These are phyloP conservation scores for Diplodus sargus DNA, from an alignment of 2,797 vertebrate species.

Conservation along the genomic window DNA sequence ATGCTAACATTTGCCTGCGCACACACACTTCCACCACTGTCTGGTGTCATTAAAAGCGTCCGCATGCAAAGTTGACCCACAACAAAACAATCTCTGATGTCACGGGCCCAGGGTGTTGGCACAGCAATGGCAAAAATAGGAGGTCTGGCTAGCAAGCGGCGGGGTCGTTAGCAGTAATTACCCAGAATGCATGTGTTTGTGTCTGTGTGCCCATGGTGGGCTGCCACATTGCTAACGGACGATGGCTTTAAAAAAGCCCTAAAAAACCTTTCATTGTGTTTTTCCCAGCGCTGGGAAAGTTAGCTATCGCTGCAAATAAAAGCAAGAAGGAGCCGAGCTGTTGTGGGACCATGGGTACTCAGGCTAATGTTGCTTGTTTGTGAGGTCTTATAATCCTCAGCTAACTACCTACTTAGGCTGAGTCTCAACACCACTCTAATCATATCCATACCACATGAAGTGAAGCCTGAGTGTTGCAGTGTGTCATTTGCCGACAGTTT, in stretches of 20 bases:
- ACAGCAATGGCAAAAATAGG: conserved; percentile 78
- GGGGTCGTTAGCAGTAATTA: conserved; percentile 87
- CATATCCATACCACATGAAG: conserved; percentile 78
- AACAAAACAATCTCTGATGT: conserved; percentile 87
- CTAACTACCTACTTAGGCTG: conserved; percentile 74
- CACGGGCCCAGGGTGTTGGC: conserved; percentile 83
- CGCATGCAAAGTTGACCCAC: conserved; percentile 83
- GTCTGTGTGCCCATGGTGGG: conserved; percentile 78
- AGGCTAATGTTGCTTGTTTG: conserved; percentile 73
- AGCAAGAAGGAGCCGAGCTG: conserved; percentile 45
- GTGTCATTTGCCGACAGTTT: conserved; percentile 77
- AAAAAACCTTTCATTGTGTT: conserved; percentile 77
- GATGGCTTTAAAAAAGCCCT: conserved; percentile 73
- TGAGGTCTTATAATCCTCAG: conserved; percentile 65
- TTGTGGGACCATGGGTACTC: conserved; percentile 61
- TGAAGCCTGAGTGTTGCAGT: conserved; percentile 54
- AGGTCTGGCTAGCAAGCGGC: conserved; percentile 79
- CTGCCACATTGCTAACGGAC: conserved; percentile 79
- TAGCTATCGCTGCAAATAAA: conserved; percentile 58
- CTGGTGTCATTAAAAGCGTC: conserved; percentile 82
- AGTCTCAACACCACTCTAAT: conserved; percentile 73
- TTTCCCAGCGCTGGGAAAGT: conserved; percentile 75
- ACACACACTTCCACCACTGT: conserved; percentile 71
- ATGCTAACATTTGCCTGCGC: conserved; percentile 57
- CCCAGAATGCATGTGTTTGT: conserved; percentile 83